Conservation (phyloP, 2,888 invertebrate genomes). For the Hirtodrosophila alboralis region DNA sequence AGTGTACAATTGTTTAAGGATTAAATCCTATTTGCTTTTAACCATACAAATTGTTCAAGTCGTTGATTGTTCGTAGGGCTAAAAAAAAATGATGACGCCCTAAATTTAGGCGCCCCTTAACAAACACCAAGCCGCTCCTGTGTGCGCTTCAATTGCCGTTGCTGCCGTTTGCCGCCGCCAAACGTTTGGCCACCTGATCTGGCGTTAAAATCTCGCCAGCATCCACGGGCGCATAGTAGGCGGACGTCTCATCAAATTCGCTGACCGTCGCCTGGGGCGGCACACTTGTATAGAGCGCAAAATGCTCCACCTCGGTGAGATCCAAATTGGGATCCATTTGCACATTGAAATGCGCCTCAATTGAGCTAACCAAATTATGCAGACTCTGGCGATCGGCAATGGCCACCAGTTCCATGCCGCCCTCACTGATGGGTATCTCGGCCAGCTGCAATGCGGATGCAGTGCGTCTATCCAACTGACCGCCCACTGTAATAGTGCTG, state of each 20-base stretch:
- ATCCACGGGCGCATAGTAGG: conserved; percentile 93
- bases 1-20: conserved; percentile 31
- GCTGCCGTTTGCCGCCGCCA: conserved; percentile 77
- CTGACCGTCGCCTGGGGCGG: conserved; percentile 94
- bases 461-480: conserved; percentile 83
- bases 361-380: conserved; percentile 81
- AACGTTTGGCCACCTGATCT: conserved; percentile 82
- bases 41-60: conserved; percentile 26
- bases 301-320: conserved; percentile 94
- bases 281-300: conserved; percentile 93
- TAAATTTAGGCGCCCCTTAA: neutral
- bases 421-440: conserved; percentile 84
- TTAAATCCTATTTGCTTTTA: conserved; percentile 3
- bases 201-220: conserved; percentile 88
- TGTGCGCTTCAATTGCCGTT: conserved; percentile 60
- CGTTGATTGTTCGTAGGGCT: conserved; percentile 32
- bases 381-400: conserved; percentile 84
- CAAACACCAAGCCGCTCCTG: conserved; percentile 40
- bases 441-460: conserved; percentile 84
- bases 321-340: conserved; percentile 86
- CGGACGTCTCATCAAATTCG: conserved; percentile 94
- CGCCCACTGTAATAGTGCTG: conserved; percentile 82
- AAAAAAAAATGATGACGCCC: conserved; percentile 22
- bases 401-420: conserved; percentile 87
- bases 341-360: conserved; percentile 83